A percentile compares a stretch with the other conserved stretches of the same genome.
Conservation (phyloP, 1,140 invertebrate species). For the Drosophila tani region DNA sequence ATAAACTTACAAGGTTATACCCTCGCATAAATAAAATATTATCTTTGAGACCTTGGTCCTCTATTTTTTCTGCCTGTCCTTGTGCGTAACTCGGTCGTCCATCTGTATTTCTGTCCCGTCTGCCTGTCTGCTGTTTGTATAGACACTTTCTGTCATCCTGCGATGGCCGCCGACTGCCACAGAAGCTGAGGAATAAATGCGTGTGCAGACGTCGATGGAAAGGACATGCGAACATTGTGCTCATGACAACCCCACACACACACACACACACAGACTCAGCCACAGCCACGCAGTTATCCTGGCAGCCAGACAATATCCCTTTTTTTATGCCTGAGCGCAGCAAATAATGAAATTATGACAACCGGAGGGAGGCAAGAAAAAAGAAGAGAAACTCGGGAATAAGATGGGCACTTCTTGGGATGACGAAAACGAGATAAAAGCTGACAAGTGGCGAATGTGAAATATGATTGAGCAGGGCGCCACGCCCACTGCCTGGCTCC, state of each 20-base stretch:
- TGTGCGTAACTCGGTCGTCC: constrained; percentile 10
- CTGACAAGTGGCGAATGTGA: constrained; percentile 74
- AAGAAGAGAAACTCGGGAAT: constrained; percentile 4
- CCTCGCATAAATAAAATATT: constrained; percentile 5
- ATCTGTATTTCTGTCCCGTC: constrained; percentile 7
- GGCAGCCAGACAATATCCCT: constrained; percentile 67
- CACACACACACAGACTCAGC: constrained; percentile 24
- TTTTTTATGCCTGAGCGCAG: constrained; percentile 78
- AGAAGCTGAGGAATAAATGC: constrained; percentile 46
- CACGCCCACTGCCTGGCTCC: constrained; percentile 13
- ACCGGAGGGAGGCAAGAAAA: background rate
- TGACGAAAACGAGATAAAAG: constrained; percentile 56
- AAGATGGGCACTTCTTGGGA: constrained; percentile 50
- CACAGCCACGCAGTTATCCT: constrained; percentile 15
- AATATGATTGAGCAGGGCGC: constrained; percentile 59
- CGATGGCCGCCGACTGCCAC: constrained; percentile 48
- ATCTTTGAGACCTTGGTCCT: background rate
- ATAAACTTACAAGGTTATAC: background rate
- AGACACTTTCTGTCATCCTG: constrained; percentile 54
- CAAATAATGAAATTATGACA: constrained; percentile 80
- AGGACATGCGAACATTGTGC: constrained; percentile 44
- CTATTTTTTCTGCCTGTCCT: constrained; percentile 6
- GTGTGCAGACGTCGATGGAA: constrained; percentile 43
- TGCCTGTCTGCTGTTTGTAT: constrained; percentile 46
- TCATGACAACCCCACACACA: constrained; percentile 43